Evolutionary conservation across 2,797 vertebrate species (phyloP).

Genomic region (Tokudaia tokunoshimensis): DNA sequence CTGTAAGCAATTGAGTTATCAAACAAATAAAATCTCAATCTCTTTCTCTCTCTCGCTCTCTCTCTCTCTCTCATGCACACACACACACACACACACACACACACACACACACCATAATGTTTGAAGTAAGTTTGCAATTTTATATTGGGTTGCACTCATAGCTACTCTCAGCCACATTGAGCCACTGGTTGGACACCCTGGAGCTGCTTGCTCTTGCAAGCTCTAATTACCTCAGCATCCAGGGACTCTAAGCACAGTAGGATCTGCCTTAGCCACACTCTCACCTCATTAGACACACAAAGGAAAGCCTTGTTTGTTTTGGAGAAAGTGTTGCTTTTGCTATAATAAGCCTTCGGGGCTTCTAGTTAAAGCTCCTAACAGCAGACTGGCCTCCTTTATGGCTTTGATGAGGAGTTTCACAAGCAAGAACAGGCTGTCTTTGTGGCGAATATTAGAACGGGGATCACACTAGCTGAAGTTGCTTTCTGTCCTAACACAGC

Average conservation of each 20-base stretch:
- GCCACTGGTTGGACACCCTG: not conserved
- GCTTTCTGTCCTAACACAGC: not conserved
- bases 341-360: constrained; percentile 57
- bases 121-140: not conserved
- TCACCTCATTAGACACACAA: constrained; percentile 68
- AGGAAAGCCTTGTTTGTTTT: constrained; percentile 80
- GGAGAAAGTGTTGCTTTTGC: constrained; percentile 62
- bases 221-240: constrained; percentile 38
- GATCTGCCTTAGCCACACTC: not conserved
- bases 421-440: constrained; percentile 55
- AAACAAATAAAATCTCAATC: not conserved
- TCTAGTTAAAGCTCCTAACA: constrained; percentile 45
- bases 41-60: too few species aligned
- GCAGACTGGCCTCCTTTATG: constrained; percentile 32
- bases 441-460: not conserved
- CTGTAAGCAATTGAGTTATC: not conserved
- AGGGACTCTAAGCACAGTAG: not conserved
- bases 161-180: not conserved
- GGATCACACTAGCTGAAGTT: not conserved
- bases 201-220: not conserved
- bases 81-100: not conserved
- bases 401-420: constrained; percentile 58
- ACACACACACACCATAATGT: not conserved
- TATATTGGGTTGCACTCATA: not conserved
- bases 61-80: too few species aligned